phyloP scores from a whole-genome alignment of 2,888 invertebrate genomes.

The Dioctria linearis region DNA sequence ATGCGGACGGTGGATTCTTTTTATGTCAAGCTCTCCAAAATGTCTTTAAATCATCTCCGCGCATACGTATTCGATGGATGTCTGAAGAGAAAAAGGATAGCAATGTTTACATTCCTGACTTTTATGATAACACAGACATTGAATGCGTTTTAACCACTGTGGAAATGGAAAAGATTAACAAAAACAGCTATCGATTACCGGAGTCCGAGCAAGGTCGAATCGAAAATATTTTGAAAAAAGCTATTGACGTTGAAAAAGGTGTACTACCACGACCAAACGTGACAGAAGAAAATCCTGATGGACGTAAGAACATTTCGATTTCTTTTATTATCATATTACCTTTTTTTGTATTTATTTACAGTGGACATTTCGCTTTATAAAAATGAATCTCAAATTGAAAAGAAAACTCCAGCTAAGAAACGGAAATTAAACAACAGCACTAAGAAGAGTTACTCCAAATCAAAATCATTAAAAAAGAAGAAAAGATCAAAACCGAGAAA shows the following conservation, averaged over 20 bases:
- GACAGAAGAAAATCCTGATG: conserved; percentile 89
- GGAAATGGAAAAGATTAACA: conserved; percentile 81
- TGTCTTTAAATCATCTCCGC: conserved; percentile 87
- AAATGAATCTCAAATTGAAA: conserved; percentile 86
- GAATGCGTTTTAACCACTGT: conserved; percentile 91
- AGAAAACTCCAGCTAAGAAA: conserved; percentile 64
- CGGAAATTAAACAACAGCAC: conserved; percentile 59
- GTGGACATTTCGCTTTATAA: conserved; percentile 88
- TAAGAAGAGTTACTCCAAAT: conserved; percentile 57
- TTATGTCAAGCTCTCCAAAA: conserved; percentile 93
- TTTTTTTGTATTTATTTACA: conserved; percentile 68
- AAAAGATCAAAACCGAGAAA: conserved; percentile 56
- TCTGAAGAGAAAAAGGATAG: conserved; percentile 75
- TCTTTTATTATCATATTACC: neutral
- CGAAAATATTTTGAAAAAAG: conserved; percentile 86
- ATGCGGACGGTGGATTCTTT: conserved; percentile 89
- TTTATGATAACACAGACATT: conserved; percentile 91
- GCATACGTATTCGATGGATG: conserved; percentile 92
- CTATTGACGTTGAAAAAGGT: conserved; percentile 85
- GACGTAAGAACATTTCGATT: conserved; percentile 76
- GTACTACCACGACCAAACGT: conserved; percentile 76
- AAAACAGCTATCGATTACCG: conserved; percentile 80
- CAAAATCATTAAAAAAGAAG: conserved; percentile 58
- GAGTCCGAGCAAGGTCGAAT: conserved; percentile 84
- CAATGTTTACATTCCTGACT: conserved; percentile 88